phyloP scores from a whole-genome alignment of 2,113 vertebrate genomes.

The Tricholaema leucomelas region DNA sequence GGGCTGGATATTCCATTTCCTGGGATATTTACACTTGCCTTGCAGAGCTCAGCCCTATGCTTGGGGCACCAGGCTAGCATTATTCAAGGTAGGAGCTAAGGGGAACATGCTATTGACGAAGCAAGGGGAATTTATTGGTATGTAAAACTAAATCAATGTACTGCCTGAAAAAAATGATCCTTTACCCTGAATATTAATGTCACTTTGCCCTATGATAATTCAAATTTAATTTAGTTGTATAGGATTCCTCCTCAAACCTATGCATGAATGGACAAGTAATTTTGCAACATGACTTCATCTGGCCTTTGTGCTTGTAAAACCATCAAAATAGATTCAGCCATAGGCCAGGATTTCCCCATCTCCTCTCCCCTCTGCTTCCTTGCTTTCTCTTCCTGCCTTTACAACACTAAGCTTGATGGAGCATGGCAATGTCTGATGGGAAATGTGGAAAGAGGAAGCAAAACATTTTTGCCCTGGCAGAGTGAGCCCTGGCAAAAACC shows the following conservation, averaged over 20 bases:
- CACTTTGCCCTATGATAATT: conserved; percentile 44
- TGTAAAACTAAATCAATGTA: conserved; percentile 35
- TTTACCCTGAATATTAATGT: conserved; percentile 54
- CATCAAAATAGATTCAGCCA: not conserved
- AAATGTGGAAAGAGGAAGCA: conserved; percentile 46
- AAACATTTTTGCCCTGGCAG: conserved; percentile 28
- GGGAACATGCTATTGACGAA: not conserved
- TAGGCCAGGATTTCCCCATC: conserved; percentile 8
- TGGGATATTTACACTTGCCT: not conserved
- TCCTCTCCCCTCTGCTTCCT: not conserved
- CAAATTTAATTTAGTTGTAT: conserved; percentile 51
- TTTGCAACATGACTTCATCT: conserved; percentile 39
- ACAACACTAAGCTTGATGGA: conserved; percentile 39
- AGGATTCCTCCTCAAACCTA: conserved; percentile 20
- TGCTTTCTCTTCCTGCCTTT: conserved; percentile 46
- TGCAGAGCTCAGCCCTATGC: not conserved
- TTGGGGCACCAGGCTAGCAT: not conserved
- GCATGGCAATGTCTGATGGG: conserved; percentile 25
- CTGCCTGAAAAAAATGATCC: conserved; percentile 22
- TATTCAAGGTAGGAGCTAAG: not conserved
- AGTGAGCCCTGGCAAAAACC: conserved; percentile 38
- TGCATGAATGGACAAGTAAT: conserved; percentile 53
- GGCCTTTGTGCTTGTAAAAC: conserved; percentile 35
- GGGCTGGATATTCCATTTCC: not conserved
- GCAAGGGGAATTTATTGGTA: conserved; percentile 5